Conservation (phyloP, 2,888 invertebrate genomes). For the Synergus japonicus region DNA sequence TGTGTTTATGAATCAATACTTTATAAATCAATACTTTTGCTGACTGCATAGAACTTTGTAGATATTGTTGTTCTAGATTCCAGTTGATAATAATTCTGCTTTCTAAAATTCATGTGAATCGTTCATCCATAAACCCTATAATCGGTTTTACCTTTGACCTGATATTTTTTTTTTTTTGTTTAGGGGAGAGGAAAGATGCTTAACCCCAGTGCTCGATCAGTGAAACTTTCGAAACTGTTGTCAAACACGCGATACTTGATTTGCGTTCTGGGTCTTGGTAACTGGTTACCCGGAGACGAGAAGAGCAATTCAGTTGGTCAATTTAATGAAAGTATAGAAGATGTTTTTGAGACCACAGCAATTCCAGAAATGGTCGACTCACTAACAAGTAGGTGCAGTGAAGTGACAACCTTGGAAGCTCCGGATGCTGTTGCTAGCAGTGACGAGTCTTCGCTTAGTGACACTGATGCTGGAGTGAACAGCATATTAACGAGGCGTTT, state of each 20-base stretch:
- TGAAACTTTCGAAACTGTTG: constrained; percentile 86
- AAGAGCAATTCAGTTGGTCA: constrained; percentile 67
- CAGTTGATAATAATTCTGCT: too few species aligned
- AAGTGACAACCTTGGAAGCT: constrained; percentile 86
- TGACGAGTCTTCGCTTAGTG: constrained; percentile 78
- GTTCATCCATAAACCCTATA: too few species aligned
- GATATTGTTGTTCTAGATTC: too few species aligned
- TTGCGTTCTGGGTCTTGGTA: constrained; percentile 92
- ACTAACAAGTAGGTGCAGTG: constrained; percentile 86
- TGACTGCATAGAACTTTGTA: too few species aligned
- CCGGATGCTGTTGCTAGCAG: constrained; percentile 77
- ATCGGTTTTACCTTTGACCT: neutral
- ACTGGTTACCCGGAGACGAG: constrained; percentile 80
- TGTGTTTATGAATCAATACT: too few species aligned
- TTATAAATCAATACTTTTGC: too few species aligned
- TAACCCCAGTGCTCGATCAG: constrained; percentile 86
- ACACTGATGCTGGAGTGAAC: constrained; percentile 79
- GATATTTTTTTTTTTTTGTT: constrained; percentile 56
- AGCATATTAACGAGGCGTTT: constrained; percentile 89
- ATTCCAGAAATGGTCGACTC: constrained; percentile 83
- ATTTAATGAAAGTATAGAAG: constrained; percentile 67
- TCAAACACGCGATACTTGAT: constrained; percentile 91
- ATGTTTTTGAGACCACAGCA: constrained; percentile 80
- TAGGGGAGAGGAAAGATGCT: constrained; percentile 88
- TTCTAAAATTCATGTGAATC: too few species aligned